Percentiles rank a stretch among this genome's conserved stretches.
These are phyloP conservation scores for Dromaius novaehollandiae DNA, from an alignment of 2,113 vertebrate species.

Conservation along the genomic window DNA sequence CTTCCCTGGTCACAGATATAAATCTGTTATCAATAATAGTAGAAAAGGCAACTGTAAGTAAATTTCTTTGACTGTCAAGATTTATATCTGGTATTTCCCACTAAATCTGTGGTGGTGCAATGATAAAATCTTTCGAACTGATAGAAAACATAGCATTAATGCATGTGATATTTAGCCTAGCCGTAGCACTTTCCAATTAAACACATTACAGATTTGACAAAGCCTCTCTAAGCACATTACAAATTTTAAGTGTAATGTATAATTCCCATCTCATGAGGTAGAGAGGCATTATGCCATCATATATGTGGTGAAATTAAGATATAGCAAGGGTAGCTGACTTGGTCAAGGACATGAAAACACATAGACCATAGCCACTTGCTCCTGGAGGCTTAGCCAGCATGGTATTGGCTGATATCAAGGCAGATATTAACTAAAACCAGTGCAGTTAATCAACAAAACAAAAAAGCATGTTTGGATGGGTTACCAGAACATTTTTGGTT, in stretches of 20 bases:
- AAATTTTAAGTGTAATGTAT: background rate
- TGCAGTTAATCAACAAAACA: background rate
- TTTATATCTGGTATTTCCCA: conserved; percentile 12
- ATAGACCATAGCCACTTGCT: background rate
- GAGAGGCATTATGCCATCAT: background rate
- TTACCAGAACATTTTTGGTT: background rate
- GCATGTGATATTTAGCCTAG: background rate
- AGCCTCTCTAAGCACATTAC: background rate
- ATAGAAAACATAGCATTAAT: background rate
- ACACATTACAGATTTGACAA: background rate
- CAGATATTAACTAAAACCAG: background rate
- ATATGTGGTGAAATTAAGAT: background rate
- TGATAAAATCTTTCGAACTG: background rate
- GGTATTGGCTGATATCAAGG: background rate
- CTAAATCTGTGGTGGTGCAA: background rate
- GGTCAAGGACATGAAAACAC: conserved; percentile 1
- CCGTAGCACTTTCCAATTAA: background rate
- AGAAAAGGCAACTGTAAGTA: conserved; percentile 58
- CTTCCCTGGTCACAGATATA: conserved; percentile 46
- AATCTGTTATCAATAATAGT: conserved; percentile 45
- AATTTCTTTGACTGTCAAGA: conserved; percentile 40
- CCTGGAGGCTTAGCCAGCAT: background rate
- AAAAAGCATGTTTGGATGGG: background rate
- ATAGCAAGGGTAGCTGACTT: background rate
- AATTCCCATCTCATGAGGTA: background rate